A percentile compares a stretch with the other conserved stretches of the same genome.
Evolutionary conservation across 30 jellyfish, hydroid and myxozoan species (phyloP).

Genomic region (Cassiopea andromeda): DNA sequence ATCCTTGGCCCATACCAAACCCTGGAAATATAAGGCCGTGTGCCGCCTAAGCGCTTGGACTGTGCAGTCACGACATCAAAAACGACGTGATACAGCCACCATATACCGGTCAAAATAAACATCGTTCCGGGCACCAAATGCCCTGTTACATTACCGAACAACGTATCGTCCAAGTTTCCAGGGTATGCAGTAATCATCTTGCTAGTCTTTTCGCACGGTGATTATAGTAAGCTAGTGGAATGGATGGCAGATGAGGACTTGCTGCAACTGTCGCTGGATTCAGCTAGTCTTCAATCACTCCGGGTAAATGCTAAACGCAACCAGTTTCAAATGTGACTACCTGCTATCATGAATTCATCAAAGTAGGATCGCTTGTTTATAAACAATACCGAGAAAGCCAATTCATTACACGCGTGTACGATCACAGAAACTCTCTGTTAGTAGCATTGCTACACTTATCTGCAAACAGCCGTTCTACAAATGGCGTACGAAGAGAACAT

Average conservation of each 20-base stretch:
- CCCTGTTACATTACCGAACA: slow-evolving; percentile 73
- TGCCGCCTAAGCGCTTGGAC: slow-evolving; percentile 30
- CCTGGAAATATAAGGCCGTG: slow-evolving; percentile 31
- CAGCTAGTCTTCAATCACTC: not conserved
- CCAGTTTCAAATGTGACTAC: slow-evolving; percentile 13
- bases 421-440: not conserved
- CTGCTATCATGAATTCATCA: slow-evolving; percentile 12
- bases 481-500: not conserved
- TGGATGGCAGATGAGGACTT: not conserved
- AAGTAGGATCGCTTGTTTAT: not conserved
- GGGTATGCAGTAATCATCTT: slow-evolving; percentile 36
- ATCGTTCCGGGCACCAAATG: slow-evolving; percentile 70
- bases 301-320: not conserved
- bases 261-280: not conserved
- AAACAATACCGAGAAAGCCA: not conserved
- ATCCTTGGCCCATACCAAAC: slow-evolving; percentile 48
- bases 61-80: slow-evolving; percentile 12
- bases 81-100: slow-evolving; percentile 69
- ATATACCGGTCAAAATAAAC: slow-evolving; percentile 51
- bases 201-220: not conserved
- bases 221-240: not conserved
- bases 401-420: not conserved
- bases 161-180: slow-evolving; percentile 33
- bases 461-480: not conserved
- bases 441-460: not conserved